Percentiles rank a stretch among this genome's conserved stretches.
These are phyloP conservation scores for Pteronura brasiliensis DNA, from an alignment of 2,113 vertebrate species.

Conservation along the genomic window DNA sequence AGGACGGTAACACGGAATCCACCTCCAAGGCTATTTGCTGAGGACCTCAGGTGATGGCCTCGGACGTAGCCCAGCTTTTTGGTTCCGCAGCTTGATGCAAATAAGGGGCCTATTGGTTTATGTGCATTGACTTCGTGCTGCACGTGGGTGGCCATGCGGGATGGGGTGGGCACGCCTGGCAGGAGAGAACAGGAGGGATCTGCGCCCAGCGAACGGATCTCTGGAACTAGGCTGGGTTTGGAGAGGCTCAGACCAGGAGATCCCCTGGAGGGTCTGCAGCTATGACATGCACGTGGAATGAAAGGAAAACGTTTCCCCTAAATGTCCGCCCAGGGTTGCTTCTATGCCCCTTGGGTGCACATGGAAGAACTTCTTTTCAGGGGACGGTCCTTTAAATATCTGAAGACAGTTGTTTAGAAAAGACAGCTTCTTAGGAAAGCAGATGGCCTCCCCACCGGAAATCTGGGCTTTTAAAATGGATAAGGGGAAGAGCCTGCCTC, in stretches of 20 bases:
- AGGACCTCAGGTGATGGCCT: accelerated
- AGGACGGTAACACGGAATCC: no score
- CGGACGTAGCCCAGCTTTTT: not conserved
- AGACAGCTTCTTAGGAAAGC: not conserved
- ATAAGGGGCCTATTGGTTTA: accelerated
- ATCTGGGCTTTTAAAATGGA: not conserved
- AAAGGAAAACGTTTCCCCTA: accelerated
- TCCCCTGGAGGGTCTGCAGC: not conserved
- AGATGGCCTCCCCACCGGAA: not conserved
- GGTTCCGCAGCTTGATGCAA: accelerated
- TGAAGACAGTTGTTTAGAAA: not conserved
- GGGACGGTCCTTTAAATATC: not conserved
- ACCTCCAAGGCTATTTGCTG: accelerated
- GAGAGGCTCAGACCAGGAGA: not conserved
- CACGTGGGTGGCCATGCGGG: not conserved
- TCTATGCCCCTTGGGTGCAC: not conserved
- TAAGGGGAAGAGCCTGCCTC: not conserved
- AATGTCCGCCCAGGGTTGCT: accelerated
- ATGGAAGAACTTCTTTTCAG: not conserved
- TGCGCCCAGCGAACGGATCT: accelerated
- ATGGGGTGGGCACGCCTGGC: accelerated
- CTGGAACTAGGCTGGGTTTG: accelerated
- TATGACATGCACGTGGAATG: accelerated
- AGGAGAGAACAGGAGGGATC: accelerated
- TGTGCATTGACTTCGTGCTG: accelerated